Evolutionary conservation across 2,797 vertebrate species (phyloP).

Genomic region (Lepilemur septentrionalis): DNA sequence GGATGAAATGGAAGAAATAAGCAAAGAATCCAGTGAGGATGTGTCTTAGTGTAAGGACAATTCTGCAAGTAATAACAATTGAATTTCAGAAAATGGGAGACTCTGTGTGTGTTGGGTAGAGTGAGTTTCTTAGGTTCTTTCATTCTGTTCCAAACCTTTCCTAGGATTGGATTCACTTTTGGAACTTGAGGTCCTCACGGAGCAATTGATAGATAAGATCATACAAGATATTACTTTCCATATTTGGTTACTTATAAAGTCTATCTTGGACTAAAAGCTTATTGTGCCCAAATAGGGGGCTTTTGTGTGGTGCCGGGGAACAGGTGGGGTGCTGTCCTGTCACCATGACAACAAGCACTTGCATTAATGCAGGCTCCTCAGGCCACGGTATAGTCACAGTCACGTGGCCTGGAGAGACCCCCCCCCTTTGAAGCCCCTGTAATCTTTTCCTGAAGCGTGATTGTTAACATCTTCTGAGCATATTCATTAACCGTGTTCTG

Average conservation of each 20-base stretch:
- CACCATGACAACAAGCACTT: constrained; percentile 81
- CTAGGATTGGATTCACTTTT: constrained; percentile 20
- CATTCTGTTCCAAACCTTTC: not conserved
- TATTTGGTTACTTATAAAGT: constrained; percentile 52
- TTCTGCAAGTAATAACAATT: not conserved
- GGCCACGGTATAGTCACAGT: constrained; percentile 69
- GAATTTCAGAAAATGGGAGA: constrained; percentile 26
- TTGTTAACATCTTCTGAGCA: constrained; percentile 79
- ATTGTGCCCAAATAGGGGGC: constrained; percentile 58
- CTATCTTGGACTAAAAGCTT: constrained; percentile 49
- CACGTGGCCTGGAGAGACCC: constrained; percentile 72
- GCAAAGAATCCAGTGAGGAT: not conserved
- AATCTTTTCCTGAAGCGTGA: constrained; percentile 78
- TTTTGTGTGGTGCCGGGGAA: constrained; percentile 66
- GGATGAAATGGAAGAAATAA: constrained; percentile 34
- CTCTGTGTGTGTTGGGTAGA: not conserved
- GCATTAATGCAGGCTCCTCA: constrained; percentile 73
- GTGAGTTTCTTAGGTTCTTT: not conserved
- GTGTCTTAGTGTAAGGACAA: not conserved
- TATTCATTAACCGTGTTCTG: constrained; percentile 80
- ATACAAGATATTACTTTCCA: not conserved
- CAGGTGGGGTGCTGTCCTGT: constrained; percentile 64
- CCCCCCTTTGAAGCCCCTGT: constrained; percentile 77
- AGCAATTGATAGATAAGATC: not conserved
- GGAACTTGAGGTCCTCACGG: not conserved